Conservation (phyloP, 2,113 vertebrate genomes). For the Calypte anna region DNA sequence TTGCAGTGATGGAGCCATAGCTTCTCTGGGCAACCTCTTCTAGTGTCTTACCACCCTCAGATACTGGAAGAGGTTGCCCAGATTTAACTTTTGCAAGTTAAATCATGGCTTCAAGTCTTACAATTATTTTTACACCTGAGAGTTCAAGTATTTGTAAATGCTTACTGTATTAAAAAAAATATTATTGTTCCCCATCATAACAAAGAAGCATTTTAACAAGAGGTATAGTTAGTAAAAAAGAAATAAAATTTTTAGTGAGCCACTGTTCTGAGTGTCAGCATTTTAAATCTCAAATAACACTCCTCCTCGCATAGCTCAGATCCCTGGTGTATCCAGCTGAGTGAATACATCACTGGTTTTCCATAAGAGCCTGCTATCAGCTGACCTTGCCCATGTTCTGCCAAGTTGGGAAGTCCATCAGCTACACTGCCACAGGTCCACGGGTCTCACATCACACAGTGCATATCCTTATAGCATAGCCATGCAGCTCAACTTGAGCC, state of each 20-base stretch:
- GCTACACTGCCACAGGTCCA: fast-evolving
- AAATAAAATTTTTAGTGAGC: background rate
- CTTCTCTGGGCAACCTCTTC: no score
- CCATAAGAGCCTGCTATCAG: background rate
- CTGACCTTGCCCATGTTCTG: background rate
- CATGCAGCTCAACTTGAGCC: fast-evolving
- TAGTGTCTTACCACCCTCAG: no score
- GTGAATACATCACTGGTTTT: background rate
- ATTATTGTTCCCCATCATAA: background rate
- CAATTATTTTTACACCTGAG: background rate
- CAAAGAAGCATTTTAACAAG: background rate
- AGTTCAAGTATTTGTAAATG: background rate
- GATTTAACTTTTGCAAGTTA: background rate
- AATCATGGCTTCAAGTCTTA: background rate
- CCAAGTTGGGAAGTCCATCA: background rate
- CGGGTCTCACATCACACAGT: background rate
- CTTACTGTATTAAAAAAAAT: background rate
- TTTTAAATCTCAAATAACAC: background rate
- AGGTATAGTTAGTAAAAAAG: background rate
- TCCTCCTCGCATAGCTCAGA: background rate
- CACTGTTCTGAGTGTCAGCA: background rate
- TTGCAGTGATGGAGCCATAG: no score
- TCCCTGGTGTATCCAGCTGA: background rate
- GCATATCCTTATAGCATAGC: background rate
- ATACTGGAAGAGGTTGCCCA: no score